Evolutionary conservation across 2,797 vertebrate species (phyloP).

Genomic region (Ataeniobius toweri): DNA sequence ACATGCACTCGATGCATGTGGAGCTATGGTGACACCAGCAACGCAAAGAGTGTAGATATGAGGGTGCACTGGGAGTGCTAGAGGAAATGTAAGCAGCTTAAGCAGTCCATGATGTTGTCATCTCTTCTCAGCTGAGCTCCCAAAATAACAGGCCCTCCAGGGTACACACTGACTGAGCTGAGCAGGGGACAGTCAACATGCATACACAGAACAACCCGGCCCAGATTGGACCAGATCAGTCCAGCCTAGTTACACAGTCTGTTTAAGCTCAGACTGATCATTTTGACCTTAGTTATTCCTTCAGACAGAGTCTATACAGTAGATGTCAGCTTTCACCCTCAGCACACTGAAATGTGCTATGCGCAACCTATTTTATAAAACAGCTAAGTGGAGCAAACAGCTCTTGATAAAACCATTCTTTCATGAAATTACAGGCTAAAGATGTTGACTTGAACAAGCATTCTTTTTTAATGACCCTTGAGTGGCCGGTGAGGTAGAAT

Average conservation of each 20-base stretch:
- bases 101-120: conserved; percentile 76
- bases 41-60: conserved; percentile 59
- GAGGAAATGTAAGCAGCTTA: conserved; percentile 79
- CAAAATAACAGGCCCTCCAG: conserved; percentile 79
- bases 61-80: conserved; percentile 68
- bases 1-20: conserved; percentile 26
- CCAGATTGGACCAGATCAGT: conserved; percentile 70
- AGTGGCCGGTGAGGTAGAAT: conserved; percentile 34
- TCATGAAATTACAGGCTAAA: conserved; percentile 35
- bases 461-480: conserved; percentile 16
- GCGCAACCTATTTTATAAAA: conserved; percentile 20
- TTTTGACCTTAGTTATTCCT: conserved; percentile 34
- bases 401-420: conserved; percentile 38
- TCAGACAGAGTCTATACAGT: not conserved
- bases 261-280: conserved; percentile 49
- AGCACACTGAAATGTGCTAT: conserved; percentile 8
- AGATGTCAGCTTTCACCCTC: conserved; percentile 1
- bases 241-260: conserved; percentile 58
- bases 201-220: conserved; percentile 69
- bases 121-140: conserved; percentile 77
- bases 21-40: conserved; percentile 47
- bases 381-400: conserved; percentile 13
- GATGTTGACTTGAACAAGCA: conserved; percentile 33
- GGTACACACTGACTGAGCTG: conserved; percentile 67
- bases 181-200: conserved; percentile 70